Conservation (phyloP, 2,888 invertebrate genomes). For the Anthophora plumipes region DNA sequence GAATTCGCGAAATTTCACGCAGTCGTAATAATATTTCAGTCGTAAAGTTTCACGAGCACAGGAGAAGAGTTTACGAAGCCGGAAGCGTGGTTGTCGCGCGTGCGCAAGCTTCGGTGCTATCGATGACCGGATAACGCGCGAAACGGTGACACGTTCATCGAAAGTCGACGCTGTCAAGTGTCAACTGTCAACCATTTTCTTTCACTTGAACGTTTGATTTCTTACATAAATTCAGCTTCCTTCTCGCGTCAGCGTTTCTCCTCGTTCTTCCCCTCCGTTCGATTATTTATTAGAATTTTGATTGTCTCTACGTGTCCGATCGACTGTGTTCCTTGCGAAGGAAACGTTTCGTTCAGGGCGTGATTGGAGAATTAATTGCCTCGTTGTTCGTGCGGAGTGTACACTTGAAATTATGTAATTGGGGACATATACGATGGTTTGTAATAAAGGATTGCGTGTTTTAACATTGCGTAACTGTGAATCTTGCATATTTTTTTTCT, state of each 20-base stretch:
- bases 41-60: constrained; percentile 48
- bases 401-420: background rate
- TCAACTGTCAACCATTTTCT: constrained; percentile 50
- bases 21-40: constrained; percentile 35
- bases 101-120: constrained; percentile 8
- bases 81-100: constrained; percentile 7
- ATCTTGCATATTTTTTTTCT: background rate
- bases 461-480: background rate
- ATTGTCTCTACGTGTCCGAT: background rate
- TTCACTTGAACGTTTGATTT: constrained; percentile 31
- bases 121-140: constrained; percentile 36
- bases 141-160: constrained; percentile 30
- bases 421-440: background rate
- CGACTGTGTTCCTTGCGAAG: background rate
- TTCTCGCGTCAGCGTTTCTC: background rate
- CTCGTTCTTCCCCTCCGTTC: background rate
- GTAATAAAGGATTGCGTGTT: background rate
- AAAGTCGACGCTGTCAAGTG: constrained; percentile 43
- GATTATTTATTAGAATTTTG: constrained; percentile 11
- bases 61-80: constrained; percentile 17
- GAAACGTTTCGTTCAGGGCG: background rate
- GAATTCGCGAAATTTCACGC: constrained; percentile 41
- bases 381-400: background rate
- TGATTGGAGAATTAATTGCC: constrained; percentile 21
- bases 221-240: constrained; percentile 38